Conservation (phyloP, 2,113 vertebrate species). For the Uropsilus gracilis region DNA sequence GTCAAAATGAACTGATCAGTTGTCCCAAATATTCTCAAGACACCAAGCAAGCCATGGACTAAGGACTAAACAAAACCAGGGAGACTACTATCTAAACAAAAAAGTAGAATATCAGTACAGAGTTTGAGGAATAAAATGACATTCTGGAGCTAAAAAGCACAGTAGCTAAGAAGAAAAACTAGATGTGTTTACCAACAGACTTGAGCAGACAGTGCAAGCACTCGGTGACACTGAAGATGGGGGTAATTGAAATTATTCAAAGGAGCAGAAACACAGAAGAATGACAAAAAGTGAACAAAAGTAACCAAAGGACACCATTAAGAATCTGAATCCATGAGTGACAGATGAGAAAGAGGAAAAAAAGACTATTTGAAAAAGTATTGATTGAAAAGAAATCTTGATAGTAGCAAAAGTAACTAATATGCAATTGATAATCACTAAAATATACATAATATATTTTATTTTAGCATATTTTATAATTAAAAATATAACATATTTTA, state of each 20-base stretch:
- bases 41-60: neutral
- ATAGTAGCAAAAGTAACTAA: neutral
- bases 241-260: neutral
- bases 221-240: neutral
- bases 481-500: too few relatives aligned
- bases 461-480: too few relatives aligned
- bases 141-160: neutral
- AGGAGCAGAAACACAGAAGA: neutral
- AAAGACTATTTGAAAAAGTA: neutral
- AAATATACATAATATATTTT: neutral
- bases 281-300: neutral
- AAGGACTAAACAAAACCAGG: neutral
- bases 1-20: neutral
- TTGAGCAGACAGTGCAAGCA: neutral
- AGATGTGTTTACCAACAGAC: neutral
- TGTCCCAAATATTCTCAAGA: neutral
- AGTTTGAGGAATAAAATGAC: neutral
- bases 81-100: neutral
- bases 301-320: neutral
- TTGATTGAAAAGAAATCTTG: neutral
- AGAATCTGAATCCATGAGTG: neutral
- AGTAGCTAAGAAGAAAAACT: neutral
- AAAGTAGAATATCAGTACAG: neutral
- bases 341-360: neutral
- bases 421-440: neutral